Base-by-base conservation (phyloP, 2,888 invertebrate species). In the Rhagium mordax region DNA sequence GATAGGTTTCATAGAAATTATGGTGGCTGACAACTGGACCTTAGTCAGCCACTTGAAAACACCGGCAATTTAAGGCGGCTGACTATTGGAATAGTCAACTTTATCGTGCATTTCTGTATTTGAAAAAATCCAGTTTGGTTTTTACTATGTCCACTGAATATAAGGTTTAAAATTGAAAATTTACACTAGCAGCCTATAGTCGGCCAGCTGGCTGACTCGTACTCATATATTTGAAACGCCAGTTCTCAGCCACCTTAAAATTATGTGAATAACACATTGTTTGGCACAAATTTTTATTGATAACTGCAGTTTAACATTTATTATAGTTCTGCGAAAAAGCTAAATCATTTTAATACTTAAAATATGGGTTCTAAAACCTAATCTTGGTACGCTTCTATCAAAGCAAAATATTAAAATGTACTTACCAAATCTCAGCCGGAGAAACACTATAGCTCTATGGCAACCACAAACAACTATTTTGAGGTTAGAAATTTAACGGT, bases 81-180 rank as follows among this genome's bases (percentile, higher is more conserved):
- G 67, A 68, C 57, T 47, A 68, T 29, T 59, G 67, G 57, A 65
- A 65, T 51, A 27, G 16, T 51, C 51, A 51, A 51, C 51, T 51
- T 20, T 51, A 51, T 51, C 20, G 51, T 20, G 20, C 16, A 51
- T 18, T 51, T 51, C 20, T 51, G 20, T 20, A 51, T 13, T 51
- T 51, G 20, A 51, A 51, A 20, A 51, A 20, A 51, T 18, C 51
- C 51, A 51, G 20, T 20, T 51, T 51, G 20, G 51, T 18, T 51
- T 51, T 51, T 13, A 51, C 18, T 20, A 29, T 65, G 49, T 53
- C 53, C 18, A 65, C 53, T 48, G 33, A 33, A 53, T 20, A 51
- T 51, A 16, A 53, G 18, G 65, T 65, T 65, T 27, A 49, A 49
- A 64, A 49, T 49, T 51, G 15, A 51, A 65, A 27, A 16, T 53